These are phyloP conservation scores for Pandemis corylana DNA, from an alignment of 2,888 invertebrate genomes.

Conservation along the genomic window DNA sequence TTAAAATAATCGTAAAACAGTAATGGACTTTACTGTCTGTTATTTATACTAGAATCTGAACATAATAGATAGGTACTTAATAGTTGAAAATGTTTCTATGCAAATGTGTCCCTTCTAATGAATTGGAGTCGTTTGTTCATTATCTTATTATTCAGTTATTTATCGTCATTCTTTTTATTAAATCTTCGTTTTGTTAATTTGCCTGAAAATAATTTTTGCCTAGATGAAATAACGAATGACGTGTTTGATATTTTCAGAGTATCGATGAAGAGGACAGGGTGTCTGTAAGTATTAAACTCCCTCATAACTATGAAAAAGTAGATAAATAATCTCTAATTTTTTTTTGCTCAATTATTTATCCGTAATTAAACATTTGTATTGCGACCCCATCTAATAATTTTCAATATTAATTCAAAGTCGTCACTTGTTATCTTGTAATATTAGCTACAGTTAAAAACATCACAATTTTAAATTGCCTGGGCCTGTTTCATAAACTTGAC, in stretches of 20 bases:
- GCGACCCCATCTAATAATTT: too few relatives aligned
- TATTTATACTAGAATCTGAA: conserved; percentile 4
- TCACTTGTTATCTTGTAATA: too few relatives aligned
- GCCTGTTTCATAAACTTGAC: too few relatives aligned
- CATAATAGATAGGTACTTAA: not conserved
- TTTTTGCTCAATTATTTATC: not conserved
- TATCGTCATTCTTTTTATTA: not conserved
- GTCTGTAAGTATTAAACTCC: conserved; percentile 86
- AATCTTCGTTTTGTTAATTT: not conserved
- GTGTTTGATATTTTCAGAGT: conserved; percentile 84
- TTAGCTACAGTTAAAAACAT: too few relatives aligned
- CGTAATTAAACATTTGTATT: too few relatives aligned
- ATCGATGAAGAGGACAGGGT: conserved; percentile 90
- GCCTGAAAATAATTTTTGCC: too few relatives aligned
- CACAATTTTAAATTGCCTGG: too few relatives aligned
- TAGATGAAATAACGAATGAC: not conserved
- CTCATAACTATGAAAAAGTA: not conserved
- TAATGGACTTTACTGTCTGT: conserved; percentile 14
- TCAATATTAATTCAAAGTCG: too few relatives aligned
- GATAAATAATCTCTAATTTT: not conserved
- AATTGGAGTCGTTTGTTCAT: not conserved
- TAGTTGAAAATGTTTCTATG: conserved; percentile 4
- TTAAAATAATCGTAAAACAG: conserved; percentile 24
- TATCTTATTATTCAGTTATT: not conserved
- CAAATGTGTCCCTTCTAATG: not conserved